These are phyloP conservation scores for Orientallactaga bullata DNA, from an alignment of 2,113 vertebrate genomes.

Conservation along the genomic window DNA sequence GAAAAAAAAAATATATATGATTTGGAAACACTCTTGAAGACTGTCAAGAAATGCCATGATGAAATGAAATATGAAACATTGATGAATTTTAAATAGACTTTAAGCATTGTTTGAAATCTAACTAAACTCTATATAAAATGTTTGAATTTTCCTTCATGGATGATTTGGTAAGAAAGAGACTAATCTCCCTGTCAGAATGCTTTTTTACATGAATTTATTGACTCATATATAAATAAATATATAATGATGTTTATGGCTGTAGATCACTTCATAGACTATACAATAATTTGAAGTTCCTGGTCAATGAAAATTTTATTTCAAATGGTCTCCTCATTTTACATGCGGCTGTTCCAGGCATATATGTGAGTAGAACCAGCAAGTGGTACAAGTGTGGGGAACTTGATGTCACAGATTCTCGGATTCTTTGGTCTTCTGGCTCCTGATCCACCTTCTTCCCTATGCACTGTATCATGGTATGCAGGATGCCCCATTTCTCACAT, in stretches of 20 bases:
- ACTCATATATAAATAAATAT: neutral
- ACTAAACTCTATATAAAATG: slow-evolving; percentile 32
- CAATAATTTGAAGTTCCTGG: neutral
- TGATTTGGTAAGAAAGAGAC: neutral
- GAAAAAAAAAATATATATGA: neutral
- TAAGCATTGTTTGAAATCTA: slow-evolving; percentile 34
- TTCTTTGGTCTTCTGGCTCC: neutral
- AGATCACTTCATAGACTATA: neutral
- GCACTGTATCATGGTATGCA: neutral
- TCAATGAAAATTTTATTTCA: neutral
- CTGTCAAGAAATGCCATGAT: neutral
- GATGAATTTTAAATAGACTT: neutral
- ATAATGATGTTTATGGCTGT: neutral
- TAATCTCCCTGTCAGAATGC: neutral
- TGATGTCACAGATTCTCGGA: no score
- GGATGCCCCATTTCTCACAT: neutral
- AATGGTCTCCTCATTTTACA: neutral
- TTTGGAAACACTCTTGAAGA: neutral
- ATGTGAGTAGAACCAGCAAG: neutral
- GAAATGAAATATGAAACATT: neutral
- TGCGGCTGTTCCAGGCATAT: neutral
- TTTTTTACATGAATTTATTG: neutral
- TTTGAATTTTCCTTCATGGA: slow-evolving; percentile 2
- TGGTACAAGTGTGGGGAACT: neutral
- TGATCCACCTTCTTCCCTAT: neutral